Conservation (phyloP, 1,140 invertebrate species). For the Arctopsyche grandis region DNA sequence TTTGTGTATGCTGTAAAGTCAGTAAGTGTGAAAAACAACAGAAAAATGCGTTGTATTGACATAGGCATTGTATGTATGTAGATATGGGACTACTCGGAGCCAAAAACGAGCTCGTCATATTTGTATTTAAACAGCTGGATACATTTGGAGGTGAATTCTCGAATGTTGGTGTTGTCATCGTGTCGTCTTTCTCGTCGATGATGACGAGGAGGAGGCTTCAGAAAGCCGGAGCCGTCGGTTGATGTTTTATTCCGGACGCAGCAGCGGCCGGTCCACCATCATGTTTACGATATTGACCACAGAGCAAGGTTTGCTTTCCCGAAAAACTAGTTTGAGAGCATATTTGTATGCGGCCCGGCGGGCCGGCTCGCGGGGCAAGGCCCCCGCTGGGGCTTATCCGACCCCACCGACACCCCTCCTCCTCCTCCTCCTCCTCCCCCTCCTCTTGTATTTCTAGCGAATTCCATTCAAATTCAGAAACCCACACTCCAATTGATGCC, state of each 20-base stretch:
- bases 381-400: slow-evolving; percentile 17
- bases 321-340: slow-evolving; percentile 54
- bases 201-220: background rate
- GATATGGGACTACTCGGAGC: too few species aligned
- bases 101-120: too few species aligned
- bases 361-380: slow-evolving; percentile 8
- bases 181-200: too few species aligned
- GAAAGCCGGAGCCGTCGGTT: background rate
- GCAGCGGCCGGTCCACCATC: slow-evolving; percentile 37
- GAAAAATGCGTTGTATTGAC: too few species aligned
- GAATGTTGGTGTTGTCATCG: too few species aligned
- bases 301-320: slow-evolving; percentile 47
- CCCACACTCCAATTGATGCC: too few species aligned
- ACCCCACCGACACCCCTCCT: background rate
- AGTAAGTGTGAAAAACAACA: too few species aligned
- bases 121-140: too few species aligned
- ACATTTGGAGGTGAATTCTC: too few species aligned
- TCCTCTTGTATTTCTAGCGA: background rate
- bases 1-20: too few species aligned
- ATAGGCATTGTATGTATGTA: too few species aligned
- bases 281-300: slow-evolving; percentile 53
- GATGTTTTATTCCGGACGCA: slow-evolving; percentile 47
- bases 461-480: slow-evolving; percentile 26
- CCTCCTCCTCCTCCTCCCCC: slow-evolving; percentile 2
- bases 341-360: slow-evolving; percentile 41